Evolutionary conservation across 2,113 vertebrate genomes (phyloP).

Genomic region (Ondatra zibethicus): DNA sequence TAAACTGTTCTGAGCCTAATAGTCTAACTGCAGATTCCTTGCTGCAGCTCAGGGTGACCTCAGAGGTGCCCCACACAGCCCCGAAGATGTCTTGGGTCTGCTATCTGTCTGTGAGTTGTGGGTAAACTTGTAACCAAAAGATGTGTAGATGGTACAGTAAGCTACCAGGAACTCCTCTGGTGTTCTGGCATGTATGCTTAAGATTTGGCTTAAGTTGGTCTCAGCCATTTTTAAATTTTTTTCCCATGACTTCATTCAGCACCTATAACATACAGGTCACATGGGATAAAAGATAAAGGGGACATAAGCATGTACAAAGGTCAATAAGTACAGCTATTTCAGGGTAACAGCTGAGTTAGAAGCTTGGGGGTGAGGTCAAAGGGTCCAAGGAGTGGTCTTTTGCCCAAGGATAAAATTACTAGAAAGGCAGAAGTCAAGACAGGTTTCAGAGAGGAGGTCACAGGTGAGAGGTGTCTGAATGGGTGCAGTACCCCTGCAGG

Average conservation of each 20-base stretch:
- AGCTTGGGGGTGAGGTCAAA: not conserved
- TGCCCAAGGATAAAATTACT: not conserved
- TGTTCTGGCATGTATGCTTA: not conserved
- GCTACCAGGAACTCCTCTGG: not conserved
- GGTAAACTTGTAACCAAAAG: not conserved
- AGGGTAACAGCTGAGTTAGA: not conserved
- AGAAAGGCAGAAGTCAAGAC: not conserved
- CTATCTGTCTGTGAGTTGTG: fast-evolving
- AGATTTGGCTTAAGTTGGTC: not conserved
- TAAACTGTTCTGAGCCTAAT: slow-evolving; percentile 90
- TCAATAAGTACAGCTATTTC: not conserved
- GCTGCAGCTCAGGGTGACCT: slow-evolving; percentile 87
- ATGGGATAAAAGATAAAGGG: slow-evolving; percentile 23
- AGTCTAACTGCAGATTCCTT: slow-evolving; percentile 88
- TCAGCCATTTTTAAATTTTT: not conserved
- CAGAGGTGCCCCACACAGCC: slow-evolving; percentile 66
- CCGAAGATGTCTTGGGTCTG: not conserved
- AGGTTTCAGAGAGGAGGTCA: not conserved
- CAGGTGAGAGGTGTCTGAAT: not conserved
- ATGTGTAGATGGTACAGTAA: not conserved
- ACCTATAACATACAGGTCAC: not conserved
- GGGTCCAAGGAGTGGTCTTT: not conserved
- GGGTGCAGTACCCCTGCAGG: not conserved
- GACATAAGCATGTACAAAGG: not conserved
- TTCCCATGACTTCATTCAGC: not conserved